Evolutionary conservation across 2,888 invertebrate species (phyloP).

Genomic region (Diplolepis rosae): DNA sequence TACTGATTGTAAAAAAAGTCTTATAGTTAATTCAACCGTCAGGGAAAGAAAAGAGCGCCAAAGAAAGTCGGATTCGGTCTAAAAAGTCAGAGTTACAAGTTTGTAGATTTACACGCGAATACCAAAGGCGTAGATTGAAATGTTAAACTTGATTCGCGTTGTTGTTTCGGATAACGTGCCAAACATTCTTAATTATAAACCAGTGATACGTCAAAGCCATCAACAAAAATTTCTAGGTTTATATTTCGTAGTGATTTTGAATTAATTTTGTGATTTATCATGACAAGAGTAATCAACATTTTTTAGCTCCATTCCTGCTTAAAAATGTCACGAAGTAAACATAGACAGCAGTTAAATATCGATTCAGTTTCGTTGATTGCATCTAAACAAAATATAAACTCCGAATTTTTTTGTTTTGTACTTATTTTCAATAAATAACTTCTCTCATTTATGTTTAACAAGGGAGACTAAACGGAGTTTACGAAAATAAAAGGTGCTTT

Average conservation of each 20-base stretch:
- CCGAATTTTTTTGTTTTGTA: not conserved
- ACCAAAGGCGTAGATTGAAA: not conserved
- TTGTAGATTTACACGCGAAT: not conserved
- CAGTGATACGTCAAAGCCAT: constrained; percentile 6
- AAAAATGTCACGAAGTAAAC: not conserved
- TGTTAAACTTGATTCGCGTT: constrained; percentile 10
- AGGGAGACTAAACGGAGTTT: not conserved
- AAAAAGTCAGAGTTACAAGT: not conserved
- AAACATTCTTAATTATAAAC: constrained; percentile 7
- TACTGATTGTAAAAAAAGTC: not conserved
- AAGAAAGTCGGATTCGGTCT: constrained; percentile 13
- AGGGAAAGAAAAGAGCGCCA: not conserved
- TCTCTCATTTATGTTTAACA: not conserved
- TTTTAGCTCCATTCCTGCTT: not conserved
- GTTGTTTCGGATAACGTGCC: not conserved
- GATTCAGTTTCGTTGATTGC: not conserved
- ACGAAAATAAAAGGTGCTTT: not conserved
- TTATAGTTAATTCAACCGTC: not conserved
- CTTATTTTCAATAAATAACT: not conserved
- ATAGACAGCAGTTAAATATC: not conserved
- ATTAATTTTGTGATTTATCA: not conserved
- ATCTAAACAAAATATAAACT: not conserved
- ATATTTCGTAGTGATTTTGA: not conserved
- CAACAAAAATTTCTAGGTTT: not conserved
- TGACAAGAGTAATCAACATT: not conserved